Percentiles rank a stretch among this genome's conserved stretches.
These are phyloP conservation scores for Heliangelus exortis DNA, from an alignment of 2,797 vertebrate genomes.

Conservation along the genomic window DNA sequence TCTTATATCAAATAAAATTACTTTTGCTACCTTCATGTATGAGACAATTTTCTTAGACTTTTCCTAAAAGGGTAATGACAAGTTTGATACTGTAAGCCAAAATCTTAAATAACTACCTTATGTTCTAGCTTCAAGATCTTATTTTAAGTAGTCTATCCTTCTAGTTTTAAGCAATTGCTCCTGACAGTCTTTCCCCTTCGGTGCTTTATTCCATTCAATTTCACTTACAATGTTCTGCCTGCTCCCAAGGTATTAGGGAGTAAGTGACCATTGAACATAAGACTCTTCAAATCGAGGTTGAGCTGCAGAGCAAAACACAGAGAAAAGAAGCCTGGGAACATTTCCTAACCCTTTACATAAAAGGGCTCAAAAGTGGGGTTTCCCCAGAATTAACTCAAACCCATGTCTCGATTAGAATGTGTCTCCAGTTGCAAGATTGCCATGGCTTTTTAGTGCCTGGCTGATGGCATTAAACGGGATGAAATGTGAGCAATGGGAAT, in stretches of 20 bases:
- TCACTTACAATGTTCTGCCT: conserved; percentile 14
- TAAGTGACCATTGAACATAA: conserved; percentile 48
- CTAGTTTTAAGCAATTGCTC: conserved; percentile 52
- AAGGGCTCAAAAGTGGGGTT: not conserved
- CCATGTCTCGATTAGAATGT: not conserved
- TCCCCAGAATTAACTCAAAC: not conserved
- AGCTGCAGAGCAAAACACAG: conserved; percentile 29
- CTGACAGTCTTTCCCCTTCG: conserved; percentile 45
- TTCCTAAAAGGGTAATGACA: conserved; percentile 58
- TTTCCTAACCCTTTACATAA: not conserved
- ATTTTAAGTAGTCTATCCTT: conserved; percentile 60
- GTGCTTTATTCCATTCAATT: conserved; percentile 50
- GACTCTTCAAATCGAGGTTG: conserved; percentile 34
- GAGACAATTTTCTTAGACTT: conserved; percentile 52
- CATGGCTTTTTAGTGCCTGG: not conserved
- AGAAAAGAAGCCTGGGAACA: not conserved
- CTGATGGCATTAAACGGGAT: not conserved
- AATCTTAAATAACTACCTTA: conserved; percentile 65
- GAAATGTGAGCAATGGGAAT: conserved; percentile 9
- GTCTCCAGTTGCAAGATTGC: not conserved
- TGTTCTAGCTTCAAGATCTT: conserved; percentile 48
- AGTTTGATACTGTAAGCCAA: conserved; percentile 55
- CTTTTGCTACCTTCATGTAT: conserved; percentile 30
- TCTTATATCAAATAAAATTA: conserved; percentile 57
- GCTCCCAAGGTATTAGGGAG: not conserved